Evolutionary conservation across 2,797 vertebrate species (phyloP), one percentile per base, ranked within the genome.

Genomic region (Tamandua tetradactyla): DNA sequence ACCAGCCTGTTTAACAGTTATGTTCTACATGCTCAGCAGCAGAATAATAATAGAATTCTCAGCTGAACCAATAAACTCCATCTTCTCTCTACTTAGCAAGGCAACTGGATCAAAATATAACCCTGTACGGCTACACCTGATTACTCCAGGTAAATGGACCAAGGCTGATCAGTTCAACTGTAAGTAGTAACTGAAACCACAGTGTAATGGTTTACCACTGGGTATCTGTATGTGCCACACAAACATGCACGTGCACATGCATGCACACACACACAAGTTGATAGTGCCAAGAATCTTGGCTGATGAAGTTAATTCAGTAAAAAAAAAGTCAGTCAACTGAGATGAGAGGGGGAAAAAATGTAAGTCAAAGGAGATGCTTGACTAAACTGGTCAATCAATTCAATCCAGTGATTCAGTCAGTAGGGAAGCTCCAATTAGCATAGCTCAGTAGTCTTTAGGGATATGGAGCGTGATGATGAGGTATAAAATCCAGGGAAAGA

Each of bases 121-220:
- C 25, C n/a, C 69, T 42, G 10, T 13, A 3, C 27, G 35, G 42
- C 15, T 84, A 32, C n/a, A 59, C 9, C 5, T 88, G 59, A 79
- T 61, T 62, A 37, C 9, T 5, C 11, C 40, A 71, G 42, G n/a
- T 68, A 79, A 92, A 68, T 35, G 23, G 86, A 55, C 12, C 42
- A 42, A 94, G 1, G 25, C 11, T 15, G 4, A 47, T 86, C 57
- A 72, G 17, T 72, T 74, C 30, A 89, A 93, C 40, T 42, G n/a
- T 86, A 95, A 89, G 40, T 57, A 94, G 7, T 52, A 72, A 68
- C 18, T 72, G 27, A 93, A 93, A 64, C 17, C 75, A 72, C 62
- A 37, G 7, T 18, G 6, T 23, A 74, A 86, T 76, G 40, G 40
- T 87, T 69, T 35, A 23, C 82, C 66, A 76, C n/a, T 59, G 47